Conservation (phyloP, 2,113 vertebrate genomes). For the Neotoma lepida region DNA sequence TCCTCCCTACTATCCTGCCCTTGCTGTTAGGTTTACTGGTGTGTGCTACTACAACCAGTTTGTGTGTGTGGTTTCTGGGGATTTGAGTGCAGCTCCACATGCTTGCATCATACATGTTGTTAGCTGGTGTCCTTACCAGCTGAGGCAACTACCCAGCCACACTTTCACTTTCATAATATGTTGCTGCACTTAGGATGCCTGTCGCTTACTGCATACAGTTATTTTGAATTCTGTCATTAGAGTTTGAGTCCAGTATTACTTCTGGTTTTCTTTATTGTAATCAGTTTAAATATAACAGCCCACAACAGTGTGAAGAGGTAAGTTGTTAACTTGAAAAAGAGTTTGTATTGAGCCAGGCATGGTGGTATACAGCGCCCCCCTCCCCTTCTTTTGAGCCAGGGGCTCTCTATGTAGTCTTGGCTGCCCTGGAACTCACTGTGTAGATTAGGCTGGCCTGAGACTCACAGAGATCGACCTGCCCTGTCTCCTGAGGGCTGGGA, state of each 20-base stretch:
- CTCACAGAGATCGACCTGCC: neutral
- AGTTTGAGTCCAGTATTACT: neutral
- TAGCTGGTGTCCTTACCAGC: neutral
- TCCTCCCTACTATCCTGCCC: too few relatives aligned
- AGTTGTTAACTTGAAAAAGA: neutral
- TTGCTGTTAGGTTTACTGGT: too few relatives aligned
- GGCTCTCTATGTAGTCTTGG: neutral
- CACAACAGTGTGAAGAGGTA: neutral
- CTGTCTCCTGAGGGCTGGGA: neutral
- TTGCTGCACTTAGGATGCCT: neutral
- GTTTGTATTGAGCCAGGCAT: slow-evolving; percentile 5
- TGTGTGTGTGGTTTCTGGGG: neutral
- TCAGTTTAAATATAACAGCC: neutral
- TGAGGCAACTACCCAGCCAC: neutral
- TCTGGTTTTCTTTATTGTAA: neutral
- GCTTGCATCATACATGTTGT: neutral
- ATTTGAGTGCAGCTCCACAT: neutral
- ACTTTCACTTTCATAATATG: neutral
- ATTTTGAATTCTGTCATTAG: slow-evolving; percentile 41
- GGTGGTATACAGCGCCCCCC: neutral
- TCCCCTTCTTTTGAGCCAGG: neutral
- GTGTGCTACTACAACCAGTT: neutral
- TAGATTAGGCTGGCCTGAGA: neutral
- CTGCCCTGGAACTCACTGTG: neutral
- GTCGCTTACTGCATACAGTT: neutral